Evolutionary conservation across 2,797 vertebrate genomes (phyloP), one percentile per base, ranked within the genome.

Genomic region (Valencia hispanica): DNA sequence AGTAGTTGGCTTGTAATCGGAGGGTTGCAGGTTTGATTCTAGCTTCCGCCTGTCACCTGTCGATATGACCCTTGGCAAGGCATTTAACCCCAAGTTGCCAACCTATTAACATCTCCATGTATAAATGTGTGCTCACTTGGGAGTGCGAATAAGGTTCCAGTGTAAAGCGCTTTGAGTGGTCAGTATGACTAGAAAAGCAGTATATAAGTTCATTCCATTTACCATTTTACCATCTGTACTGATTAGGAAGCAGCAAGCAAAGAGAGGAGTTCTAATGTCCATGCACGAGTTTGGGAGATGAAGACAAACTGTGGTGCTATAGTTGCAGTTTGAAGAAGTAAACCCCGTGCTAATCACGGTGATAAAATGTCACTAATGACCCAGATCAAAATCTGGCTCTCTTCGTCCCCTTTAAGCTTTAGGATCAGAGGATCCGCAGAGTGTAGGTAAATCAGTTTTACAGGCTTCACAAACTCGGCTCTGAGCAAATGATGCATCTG

Each of bases 341-440:
- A 83, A 72, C 27, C n/a, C 68, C n/a, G 36, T 86, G 84, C 71
- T 80, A 83, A 80, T 88, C 78, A 72, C 73, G 68, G 75, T 73
- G 83, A 83, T 76, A 76, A 80, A 79, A 89, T 79, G 77, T 85
- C 55, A 15, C 59, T 45, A 59, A 75, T 36, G 57, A 65, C 39
- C 79, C 79, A 36, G 53, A 79, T 48, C 73, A 70, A 68, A 84
- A 85, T 30, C 41, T 77, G 82, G 57, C 70, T 65, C 70, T 55
- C 69, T 87, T 84, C 87, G 84, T 87, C 83, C 74, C 41, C 45
- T 55, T 22, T 0, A 9, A 70, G 74, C 74, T 79, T 75, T 51
- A 73, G 78, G 85, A 75, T 87, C 86, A 84, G n/a, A 0, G 57
- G 77, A 70, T 73, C 45, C 22, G 68, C 69, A 9, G 9, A 61